Evolutionary conservation across 2,797 vertebrate genomes (phyloP).

Genomic region (Naso thynnoides): DNA sequence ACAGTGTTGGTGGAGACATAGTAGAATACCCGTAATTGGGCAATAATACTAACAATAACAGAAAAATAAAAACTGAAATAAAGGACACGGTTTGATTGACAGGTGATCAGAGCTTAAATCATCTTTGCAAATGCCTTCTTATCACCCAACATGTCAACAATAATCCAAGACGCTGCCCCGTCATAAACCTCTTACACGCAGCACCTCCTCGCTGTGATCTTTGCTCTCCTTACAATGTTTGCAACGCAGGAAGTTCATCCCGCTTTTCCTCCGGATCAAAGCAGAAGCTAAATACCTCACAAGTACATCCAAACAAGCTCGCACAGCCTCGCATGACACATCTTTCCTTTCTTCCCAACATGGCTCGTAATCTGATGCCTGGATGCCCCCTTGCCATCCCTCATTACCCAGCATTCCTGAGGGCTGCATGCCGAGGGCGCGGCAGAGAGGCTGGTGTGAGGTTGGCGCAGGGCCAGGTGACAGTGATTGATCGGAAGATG

Average conservation of each 20-base stretch:
- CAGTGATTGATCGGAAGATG: slow-evolving; percentile 85
- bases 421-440: slow-evolving; percentile 75
- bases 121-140: slow-evolving; percentile 11
- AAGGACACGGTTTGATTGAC: slow-evolving; percentile 19
- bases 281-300: slow-evolving; percentile 50
- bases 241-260: slow-evolving; percentile 35
- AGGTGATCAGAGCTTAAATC: slow-evolving; percentile 36
- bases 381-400: slow-evolving; percentile 70
- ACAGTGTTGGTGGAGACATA: too few relatives aligned
- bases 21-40: too few relatives aligned
- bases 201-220: slow-evolving; percentile 36
- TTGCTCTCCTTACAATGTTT: slow-evolving; percentile 53
- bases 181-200: slow-evolving; percentile 46
- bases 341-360: slow-evolving; percentile 77
- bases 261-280: slow-evolving; percentile 60
- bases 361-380: slow-evolving; percentile 72
- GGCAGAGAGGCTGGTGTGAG: slow-evolving; percentile 63
- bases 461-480: slow-evolving; percentile 69
- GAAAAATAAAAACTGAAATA: not conserved
- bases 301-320: slow-evolving; percentile 69
- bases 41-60: too few relatives aligned
- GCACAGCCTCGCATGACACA: slow-evolving; percentile 60
- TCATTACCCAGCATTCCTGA: slow-evolving; percentile 83
- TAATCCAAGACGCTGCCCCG: slow-evolving; percentile 38
- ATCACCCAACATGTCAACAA: slow-evolving; percentile 44